These are phyloP conservation scores for Natrix natrix DNA, from an alignment of 2,797 vertebrate species.

Conservation along the genomic window DNA sequence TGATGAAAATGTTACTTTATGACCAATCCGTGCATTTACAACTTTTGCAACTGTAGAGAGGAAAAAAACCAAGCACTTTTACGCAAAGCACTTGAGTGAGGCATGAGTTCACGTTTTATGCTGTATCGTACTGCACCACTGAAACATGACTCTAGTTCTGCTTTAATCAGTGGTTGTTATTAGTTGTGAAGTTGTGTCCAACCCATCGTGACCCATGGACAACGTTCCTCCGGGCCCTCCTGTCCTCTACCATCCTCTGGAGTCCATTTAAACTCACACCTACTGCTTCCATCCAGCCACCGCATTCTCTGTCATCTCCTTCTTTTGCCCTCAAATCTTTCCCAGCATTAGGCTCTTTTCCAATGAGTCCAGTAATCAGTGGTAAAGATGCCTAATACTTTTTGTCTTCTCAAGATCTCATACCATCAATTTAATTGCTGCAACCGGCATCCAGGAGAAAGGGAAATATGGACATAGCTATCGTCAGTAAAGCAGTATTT, in stretches of 20 bases:
- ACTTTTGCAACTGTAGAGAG: not conserved
- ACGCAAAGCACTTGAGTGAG: not conserved
- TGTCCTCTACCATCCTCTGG: no score
- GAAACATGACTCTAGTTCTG: not conserved
- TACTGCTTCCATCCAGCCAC: no score
- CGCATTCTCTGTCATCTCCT: no score
- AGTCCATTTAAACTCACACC: no score
- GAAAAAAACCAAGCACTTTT: not conserved
- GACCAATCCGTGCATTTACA: not conserved
- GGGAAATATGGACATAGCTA: not conserved
- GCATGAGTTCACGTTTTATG: not conserved
- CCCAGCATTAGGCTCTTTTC: no score
- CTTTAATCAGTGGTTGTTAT: not conserved
- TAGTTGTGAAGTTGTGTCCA: no score
- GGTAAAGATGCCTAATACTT: not conserved
- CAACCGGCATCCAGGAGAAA: not conserved
- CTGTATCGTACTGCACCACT: not conserved
- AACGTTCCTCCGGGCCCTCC: no score
- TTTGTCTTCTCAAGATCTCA: not conserved
- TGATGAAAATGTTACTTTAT: not conserved
- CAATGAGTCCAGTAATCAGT: not conserved
- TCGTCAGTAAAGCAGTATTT: not conserved
- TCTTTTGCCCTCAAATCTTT: no score
- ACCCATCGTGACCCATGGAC: no score
- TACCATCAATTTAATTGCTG: not conserved